Base-by-base conservation (phyloP, 1,140 invertebrate genomes). In the Manduca sexta region DNA sequence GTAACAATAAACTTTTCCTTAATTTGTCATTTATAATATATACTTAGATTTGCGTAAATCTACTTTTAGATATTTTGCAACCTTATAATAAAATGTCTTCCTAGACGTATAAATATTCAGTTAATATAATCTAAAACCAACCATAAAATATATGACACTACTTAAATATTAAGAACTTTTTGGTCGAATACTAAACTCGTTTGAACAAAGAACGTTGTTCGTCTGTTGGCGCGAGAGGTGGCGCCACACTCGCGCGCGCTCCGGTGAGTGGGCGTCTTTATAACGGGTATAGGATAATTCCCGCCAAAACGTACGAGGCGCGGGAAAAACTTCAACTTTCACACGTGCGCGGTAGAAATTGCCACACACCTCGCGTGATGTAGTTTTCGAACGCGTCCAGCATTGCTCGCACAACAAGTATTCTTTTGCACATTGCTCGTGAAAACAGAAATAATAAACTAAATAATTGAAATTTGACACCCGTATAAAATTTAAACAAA, bases 131-230 rank as follows among this genome's bases (percentile, higher is more conserved):
- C n/a, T n/a, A n/a, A n/a, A n/a, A n/a, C n/a, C n/a, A n/a, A n/a
- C n/a, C n/a, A n/a, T n/a, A n/a, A n/a, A n/a, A n/a, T 26, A 5
- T 8, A 26, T 5, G 8, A 26, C 21, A 26, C 21, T 26, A 26
- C 4, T 5, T 26, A 26, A 5, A 0, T 5, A 26, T 5, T 26
- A 26, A 26, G 8, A 26, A 26, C 21, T 26, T 26, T 26, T 26
- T 26, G 21, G 21, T 26, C 8, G 21, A 26, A 26, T 18, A 40
- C 14, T 11, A 39, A 40, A 40, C 15, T 18, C 21, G n/a, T 43
- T 31, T 30, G n/a, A 57, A 56, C 53, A 65, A 65, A 59, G 56
- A 56, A 60, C 51, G 62, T 59, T 64, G 64, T 60, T 49, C 39
- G 53, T 51, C 15, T 18, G 10, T 35, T 59, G 55, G 44, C 60